These are phyloP conservation scores for Anthopleura sola DNA, from an alignment of 64 coral and sea anemone species.

Conservation along the genomic window DNA sequence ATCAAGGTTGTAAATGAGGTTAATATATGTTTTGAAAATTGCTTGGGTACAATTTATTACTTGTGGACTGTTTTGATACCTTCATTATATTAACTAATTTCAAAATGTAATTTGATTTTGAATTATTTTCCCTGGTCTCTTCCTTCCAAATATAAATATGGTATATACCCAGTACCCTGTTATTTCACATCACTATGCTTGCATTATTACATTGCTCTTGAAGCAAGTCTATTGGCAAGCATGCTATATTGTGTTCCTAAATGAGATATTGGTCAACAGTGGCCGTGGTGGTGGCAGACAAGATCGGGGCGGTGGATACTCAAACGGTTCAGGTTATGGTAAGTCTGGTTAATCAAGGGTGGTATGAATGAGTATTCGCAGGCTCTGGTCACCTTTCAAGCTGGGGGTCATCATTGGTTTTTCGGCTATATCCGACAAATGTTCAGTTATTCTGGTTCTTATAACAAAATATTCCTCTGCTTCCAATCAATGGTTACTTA, in stretches of 20 bases:
- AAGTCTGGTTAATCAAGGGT: conserved; percentile 50
- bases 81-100: too few relatives aligned
- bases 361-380: conserved; percentile 53
- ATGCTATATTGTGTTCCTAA: conserved; percentile 22
- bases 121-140: background rate
- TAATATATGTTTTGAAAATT: too few relatives aligned
- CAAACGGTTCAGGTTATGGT: conserved; percentile 76
- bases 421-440: background rate
- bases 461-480: background rate
- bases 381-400: conserved; percentile 55
- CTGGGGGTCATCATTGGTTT: conserved; percentile 59
- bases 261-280: conserved; percentile 73
- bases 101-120: too few relatives aligned
- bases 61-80: too few relatives aligned
- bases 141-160: background rate
- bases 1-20: background rate
- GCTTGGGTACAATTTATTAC: too few relatives aligned
- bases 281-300: conserved; percentile 66
- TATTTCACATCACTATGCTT: conserved; percentile 20
- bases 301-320: conserved; percentile 62
- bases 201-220: conserved; percentile 23
- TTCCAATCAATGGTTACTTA: background rate
- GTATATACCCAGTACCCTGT: background rate
- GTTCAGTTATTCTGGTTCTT: background rate
- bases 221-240: conserved; percentile 10